Evolutionary conservation across 1,140 invertebrate genomes (phyloP).

Genomic region (Atta colombica): DNA sequence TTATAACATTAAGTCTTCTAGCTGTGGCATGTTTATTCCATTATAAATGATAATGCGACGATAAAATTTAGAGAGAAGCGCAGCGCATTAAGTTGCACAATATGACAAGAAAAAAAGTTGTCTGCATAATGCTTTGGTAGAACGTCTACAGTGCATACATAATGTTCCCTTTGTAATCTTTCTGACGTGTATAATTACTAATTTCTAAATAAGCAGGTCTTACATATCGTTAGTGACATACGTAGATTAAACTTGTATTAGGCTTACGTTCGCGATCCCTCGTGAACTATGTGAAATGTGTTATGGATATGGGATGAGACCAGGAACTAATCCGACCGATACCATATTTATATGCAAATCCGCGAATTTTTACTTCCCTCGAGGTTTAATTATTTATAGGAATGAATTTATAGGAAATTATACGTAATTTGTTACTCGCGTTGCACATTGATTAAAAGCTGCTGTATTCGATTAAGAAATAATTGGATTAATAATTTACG

Average conservation of each 20-base stretch:
- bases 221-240: constrained; percentile 36
- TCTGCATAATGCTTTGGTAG: constrained; percentile 16
- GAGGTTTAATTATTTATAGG: constrained; percentile 13
- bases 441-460: not conserved
- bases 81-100: constrained; percentile 26
- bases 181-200: constrained; percentile 54
- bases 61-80: constrained; percentile 36
- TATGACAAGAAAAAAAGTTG: constrained; percentile 31
- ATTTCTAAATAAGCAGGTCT: constrained; percentile 43
- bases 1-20: not conserved
- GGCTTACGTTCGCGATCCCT: not conserved
- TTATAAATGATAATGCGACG: constrained; percentile 21
- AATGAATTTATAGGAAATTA: too few species aligned
- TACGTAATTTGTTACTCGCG: not conserved
- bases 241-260: constrained; percentile 36
- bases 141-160: constrained; percentile 16
- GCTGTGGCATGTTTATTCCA: not conserved
- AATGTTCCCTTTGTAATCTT: constrained; percentile 11
- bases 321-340: not conserved
- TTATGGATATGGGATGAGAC: not conserved
- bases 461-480: not conserved
- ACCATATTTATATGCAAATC: constrained; percentile 42
- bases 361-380: not conserved
- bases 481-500: constrained; percentile 22
- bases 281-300: not conserved